Evolutionary conservation across 2,113 vertebrate species (phyloP), one percentile per base, ranked within the genome.

Genomic region (Alaudala cheleensis): DNA sequence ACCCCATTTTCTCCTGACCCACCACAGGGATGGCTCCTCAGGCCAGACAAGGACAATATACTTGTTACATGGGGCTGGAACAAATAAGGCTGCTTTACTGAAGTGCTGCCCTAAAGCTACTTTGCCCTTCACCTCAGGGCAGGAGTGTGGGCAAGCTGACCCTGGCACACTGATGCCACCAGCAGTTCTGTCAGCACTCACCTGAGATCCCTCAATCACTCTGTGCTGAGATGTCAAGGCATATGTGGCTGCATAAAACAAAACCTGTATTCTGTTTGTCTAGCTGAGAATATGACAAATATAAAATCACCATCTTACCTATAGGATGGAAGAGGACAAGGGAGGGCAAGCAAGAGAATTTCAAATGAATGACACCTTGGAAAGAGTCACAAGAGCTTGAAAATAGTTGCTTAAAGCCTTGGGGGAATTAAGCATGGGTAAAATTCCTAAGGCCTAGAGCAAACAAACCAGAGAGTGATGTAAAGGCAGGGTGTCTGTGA

Each of bases 161-260:
- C 39, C 40, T n/a, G 71, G 13, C 20, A 50, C 39, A 21, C 0
- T 42, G 62, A 65, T 0, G 1, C 28, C 17, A 66, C 29, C 51
- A 65, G 11, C 50, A 80, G 15, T 3, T 86, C 56, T 10, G 8
- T 34, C 47, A 71, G 29, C 10, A 70, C 14, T 12, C 5, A 0
- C 21, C 3, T 77, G 58, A 60, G 50, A 72, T 45, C 31, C 74
- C 76, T 90, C 45, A 65, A 61, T 69, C 4, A 0, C 62, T 85
- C 45, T 62, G 13, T 26, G 33, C n/a, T 72, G 45, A 49, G 15
- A 37, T 10, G 14, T 9, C 64, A 66, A 62, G 15, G 28, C 13
- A 37, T 6, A 23, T 10, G 23, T 12, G 22, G 47, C 49, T 60
- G 23, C 2, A 15, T n/a, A 45, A 76, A 34, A n/a, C 9, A 37